Evolutionary conservation across 1,140 invertebrate genomes (phyloP).

Genomic region (Wiebesia pumilae): DNA sequence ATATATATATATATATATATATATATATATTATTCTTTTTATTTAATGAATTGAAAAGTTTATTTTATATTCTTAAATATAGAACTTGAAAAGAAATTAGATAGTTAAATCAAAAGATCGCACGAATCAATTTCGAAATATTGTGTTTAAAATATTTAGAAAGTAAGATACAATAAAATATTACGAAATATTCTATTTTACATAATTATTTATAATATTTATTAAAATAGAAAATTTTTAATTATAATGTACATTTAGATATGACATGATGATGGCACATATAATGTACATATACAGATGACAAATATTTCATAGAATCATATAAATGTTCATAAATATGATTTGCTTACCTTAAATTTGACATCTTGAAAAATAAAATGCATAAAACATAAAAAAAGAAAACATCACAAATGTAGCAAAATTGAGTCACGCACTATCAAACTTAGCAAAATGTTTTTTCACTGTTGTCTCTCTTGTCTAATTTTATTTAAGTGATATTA

Average conservation of each 20-base stretch:
- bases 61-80: no score
- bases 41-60: no score
- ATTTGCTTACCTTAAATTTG: constrained; percentile 28
- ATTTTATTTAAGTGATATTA: no score
- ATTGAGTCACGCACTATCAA: constrained; percentile 15
- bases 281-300: no score
- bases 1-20: no score
- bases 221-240: background rate
- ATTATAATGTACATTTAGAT: background rate
- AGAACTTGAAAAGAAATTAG: no score
- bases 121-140: no score
- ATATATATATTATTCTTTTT: no score
- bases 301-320: background rate
- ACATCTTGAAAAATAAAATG: background rate
- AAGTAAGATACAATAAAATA: background rate
- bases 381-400: constrained; percentile 10
- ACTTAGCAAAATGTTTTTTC: no score
- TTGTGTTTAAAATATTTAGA: background rate
- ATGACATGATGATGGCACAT: no score
- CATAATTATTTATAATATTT: background rate
- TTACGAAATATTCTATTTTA: background rate
- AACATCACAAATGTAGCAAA: constrained; percentile 16
- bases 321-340: background rate
- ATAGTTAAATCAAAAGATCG: no score
- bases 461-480: no score